Evolutionary conservation across 1,140 invertebrate genomes (phyloP).

Genomic region (Pachypsylla venusta): DNA sequence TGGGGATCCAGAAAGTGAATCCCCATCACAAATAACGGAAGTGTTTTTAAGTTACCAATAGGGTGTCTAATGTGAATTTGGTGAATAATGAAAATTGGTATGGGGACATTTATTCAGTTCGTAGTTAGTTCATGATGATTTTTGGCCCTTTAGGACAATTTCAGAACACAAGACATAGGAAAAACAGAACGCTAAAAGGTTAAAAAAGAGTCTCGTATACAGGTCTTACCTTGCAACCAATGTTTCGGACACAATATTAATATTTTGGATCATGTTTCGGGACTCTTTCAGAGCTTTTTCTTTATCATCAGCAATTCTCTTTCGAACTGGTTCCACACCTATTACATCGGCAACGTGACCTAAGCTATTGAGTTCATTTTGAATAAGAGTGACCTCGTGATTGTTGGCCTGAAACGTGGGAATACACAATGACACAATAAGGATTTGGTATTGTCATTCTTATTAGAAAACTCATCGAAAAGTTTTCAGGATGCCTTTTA

Average conservation of each 20-base stretch:
- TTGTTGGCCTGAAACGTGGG: constrained; percentile 39
- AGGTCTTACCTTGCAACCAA: constrained; percentile 40
- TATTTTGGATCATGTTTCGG: constrained; percentile 51
- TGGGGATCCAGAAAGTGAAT: too few relatives aligned
- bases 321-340: constrained; percentile 51
- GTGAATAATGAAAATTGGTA: too few relatives aligned
- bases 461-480: too few relatives aligned
- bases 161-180: too few relatives aligned
- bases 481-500: too few relatives aligned
- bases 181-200: not conserved
- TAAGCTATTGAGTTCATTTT: constrained; percentile 59
- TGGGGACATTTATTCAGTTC: too few relatives aligned
- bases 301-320: constrained; percentile 55
- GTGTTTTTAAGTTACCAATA: too few relatives aligned
- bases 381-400: constrained; percentile 64
- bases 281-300: constrained; percentile 48
- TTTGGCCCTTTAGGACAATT: too few relatives aligned
- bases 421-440: not conserved
- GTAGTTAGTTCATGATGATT: too few relatives aligned
- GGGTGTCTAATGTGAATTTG: too few relatives aligned
- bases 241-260: constrained; percentile 62
- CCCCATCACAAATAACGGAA: too few relatives aligned
- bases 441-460: not conserved
- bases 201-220: not conserved
- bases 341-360: constrained; percentile 65